phyloP scores from a whole-genome alignment of 2,113 vertebrate species.

The Zingel zingel region DNA sequence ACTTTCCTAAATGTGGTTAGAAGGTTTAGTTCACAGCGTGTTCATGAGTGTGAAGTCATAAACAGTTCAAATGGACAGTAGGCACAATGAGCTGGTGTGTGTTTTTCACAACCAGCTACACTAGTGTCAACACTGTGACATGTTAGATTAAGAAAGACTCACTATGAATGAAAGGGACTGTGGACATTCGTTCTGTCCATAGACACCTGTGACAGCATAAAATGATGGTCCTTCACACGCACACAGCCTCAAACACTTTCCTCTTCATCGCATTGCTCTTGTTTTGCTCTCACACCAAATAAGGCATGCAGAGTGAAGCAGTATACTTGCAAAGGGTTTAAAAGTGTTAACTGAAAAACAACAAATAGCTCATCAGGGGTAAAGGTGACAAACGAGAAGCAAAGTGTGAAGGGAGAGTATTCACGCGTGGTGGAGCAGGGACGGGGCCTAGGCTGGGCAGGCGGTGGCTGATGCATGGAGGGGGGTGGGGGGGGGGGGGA shows the following conservation, averaged over 20 bases:
- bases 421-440: constrained; percentile 62
- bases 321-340: not conserved
- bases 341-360: constrained; percentile 39
- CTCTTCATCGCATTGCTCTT: not conserved
- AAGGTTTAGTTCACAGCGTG: constrained; percentile 29
- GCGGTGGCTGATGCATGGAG: constrained; percentile 43
- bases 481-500: not conserved
- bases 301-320: not conserved
- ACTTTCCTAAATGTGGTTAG: not conserved
- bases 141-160: constrained; percentile 33
- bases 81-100: constrained; percentile 37
- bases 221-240: constrained; percentile 20
- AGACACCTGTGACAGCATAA: constrained; percentile 20
- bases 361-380: constrained; percentile 59
- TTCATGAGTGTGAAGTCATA: constrained; percentile 66
- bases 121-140: constrained; percentile 58
- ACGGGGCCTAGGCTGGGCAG: constrained; percentile 53
- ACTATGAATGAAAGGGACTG: not conserved
- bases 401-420: constrained; percentile 73
- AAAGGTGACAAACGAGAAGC: constrained; percentile 71
- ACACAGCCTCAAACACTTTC: not conserved
- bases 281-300: not conserved
- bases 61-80: constrained; percentile 60
- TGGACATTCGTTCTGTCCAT: constrained; percentile 2
- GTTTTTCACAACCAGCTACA: constrained; percentile 51